Evolutionary conservation across 2,113 vertebrate species (phyloP).

Genomic region (Crotalus helleri): DNA sequence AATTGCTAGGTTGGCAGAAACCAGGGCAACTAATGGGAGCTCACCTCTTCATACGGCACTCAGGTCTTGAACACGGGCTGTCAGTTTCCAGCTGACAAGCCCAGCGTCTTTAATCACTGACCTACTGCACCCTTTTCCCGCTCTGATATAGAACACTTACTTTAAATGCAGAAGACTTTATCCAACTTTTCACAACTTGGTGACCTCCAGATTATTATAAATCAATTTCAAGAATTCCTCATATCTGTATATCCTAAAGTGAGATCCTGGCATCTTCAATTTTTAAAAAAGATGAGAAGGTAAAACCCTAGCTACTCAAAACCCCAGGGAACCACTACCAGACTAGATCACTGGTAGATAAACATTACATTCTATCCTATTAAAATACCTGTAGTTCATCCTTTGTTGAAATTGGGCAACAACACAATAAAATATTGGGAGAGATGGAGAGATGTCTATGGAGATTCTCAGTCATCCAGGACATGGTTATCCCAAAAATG

Average conservation of each 20-base stretch:
- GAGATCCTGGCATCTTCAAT: background rate
- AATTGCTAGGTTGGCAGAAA: no score
- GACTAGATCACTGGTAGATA: background rate
- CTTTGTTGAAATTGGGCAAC: background rate
- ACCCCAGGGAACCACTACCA: background rate
- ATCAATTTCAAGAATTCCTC: background rate
- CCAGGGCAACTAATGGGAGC: no score
- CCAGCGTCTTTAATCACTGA: background rate
- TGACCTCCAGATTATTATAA: background rate
- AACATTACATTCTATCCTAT: background rate
- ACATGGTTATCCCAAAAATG: background rate
- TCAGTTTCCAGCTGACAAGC: background rate
- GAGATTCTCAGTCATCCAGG: background rate
- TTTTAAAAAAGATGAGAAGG: background rate
- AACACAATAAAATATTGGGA: background rate
- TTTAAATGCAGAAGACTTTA: background rate
- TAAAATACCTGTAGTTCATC: background rate
- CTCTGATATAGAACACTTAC: background rate
- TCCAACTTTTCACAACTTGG: background rate
- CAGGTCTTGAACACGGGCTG: background rate
- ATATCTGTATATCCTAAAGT: background rate
- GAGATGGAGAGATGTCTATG: background rate
- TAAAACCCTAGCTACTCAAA: background rate
- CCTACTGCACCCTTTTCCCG: background rate
- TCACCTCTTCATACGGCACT: no score